A percentile compares a stretch with the other conserved stretches of the same genome.
Conservation (phyloP, 2,888 invertebrate genomes). For the Brachypalpus laphriformis region DNA sequence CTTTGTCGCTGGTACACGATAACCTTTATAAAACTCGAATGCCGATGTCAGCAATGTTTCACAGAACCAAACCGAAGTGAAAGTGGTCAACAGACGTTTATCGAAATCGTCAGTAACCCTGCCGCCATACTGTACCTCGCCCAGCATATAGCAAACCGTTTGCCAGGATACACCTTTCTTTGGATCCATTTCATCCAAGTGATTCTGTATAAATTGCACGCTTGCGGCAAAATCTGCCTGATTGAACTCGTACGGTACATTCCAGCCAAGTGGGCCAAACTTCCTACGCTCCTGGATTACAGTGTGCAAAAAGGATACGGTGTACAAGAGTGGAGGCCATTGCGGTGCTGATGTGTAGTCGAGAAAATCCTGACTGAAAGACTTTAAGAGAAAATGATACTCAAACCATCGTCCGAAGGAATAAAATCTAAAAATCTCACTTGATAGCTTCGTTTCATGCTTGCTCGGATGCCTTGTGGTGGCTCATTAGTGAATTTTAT, state of each 20-base stretch:
- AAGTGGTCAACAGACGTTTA: conserved; percentile 95
- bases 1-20: conserved; percentile 94
- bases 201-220: conserved; percentile 97
- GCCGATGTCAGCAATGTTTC: conserved; percentile 93
- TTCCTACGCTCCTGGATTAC: conserved; percentile 97
- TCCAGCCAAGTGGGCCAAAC: conserved; percentile 98
- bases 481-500: conserved; percentile 99
- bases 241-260: conserved; percentile 96
- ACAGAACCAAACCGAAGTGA: conserved; percentile 97
- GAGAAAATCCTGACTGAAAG: conserved; percentile 90
- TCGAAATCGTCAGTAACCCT: conserved; percentile 98
- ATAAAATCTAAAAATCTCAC: conserved; percentile 73
- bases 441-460: conserved; percentile 96
- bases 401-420: conserved; percentile 8
- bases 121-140: conserved; percentile 94
- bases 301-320: conserved; percentile 97
- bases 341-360: conserved; percentile 95
- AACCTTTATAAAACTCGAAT: conserved; percentile 97
- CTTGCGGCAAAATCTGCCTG: conserved; percentile 98
- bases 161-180: conserved; percentile 99
- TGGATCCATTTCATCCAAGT: conserved; percentile 97
- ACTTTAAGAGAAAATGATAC: conserved; percentile 72
- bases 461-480: conserved; percentile 96
- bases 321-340: conserved; percentile 97
- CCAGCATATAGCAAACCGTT: conserved; percentile 98